A percentile compares a stretch with the other conserved stretches of the same genome.
These are phyloP conservation scores for Epinotia brunnichana DNA, from an alignment of 2,888 invertebrate species.

Conservation along the genomic window DNA sequence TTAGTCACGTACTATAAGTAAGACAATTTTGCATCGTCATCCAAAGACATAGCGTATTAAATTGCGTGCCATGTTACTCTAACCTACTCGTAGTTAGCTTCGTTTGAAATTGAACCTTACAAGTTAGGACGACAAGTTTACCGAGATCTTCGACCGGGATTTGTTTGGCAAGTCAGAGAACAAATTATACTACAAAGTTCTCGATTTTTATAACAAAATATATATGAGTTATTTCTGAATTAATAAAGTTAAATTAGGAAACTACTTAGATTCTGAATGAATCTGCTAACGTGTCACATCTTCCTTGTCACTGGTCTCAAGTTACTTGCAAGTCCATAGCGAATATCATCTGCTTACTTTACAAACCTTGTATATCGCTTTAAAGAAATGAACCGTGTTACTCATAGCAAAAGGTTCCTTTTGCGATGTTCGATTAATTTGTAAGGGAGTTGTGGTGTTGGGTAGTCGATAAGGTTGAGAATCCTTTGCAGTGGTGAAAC, in stretches of 20 bases:
- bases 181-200: neutral
- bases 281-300: neutral
- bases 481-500: conserved; percentile 13
- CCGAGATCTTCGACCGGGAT: neutral
- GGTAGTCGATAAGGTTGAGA: conserved; percentile 11
- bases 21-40: neutral
- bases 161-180: neutral
- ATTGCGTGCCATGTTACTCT: neutral
- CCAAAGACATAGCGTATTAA: neutral
- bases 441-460: conserved; percentile 5
- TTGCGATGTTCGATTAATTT: neutral
- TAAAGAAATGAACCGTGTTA: neutral
- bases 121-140: neutral
- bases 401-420: neutral
- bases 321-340: neutral
- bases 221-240: neutral
- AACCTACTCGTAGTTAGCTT: neutral
- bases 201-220: neutral
- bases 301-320: neutral
- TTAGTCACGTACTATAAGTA: neutral
- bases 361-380: neutral
- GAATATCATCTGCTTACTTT: neutral
- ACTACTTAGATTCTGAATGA: neutral
- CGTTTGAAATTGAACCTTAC: conserved; percentile 13
- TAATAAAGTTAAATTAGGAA: neutral